Conservation (phyloP, 2,113 vertebrate genomes). For the Nansenia antarctica region DNA sequence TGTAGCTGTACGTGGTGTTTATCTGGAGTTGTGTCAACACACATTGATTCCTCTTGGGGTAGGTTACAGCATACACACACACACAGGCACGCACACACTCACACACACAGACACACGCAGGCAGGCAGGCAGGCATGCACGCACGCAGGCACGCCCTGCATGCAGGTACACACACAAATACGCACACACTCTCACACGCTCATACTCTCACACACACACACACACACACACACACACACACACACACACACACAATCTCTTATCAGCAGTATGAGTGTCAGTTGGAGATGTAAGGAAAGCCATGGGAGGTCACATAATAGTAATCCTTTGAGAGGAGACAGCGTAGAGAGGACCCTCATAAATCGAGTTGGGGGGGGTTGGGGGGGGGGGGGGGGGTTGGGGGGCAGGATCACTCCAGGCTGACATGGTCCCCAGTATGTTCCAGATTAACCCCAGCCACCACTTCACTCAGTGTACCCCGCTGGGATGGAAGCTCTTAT, state of each 20-base stretch:
- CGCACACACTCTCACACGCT: neutral
- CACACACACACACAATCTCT: constrained; percentile 8
- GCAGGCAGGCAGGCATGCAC: constrained; percentile 3
- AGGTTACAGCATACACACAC: constrained; percentile 4
- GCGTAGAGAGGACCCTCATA: constrained; percentile 48
- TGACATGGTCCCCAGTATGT: constrained; percentile 55
- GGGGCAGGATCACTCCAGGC: constrained; percentile 50
- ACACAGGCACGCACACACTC: neutral
- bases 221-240: constrained; percentile 7
- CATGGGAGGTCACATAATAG: too few relatives aligned
- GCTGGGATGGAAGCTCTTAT: constrained; percentile 52
- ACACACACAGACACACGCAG: neutral
- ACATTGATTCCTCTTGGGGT: neutral
- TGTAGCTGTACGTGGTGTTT: constrained; percentile 4
- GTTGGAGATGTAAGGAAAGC: too few relatives aligned
- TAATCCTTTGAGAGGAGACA: constrained; percentile 56
- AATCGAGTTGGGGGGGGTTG: constrained; percentile 59
- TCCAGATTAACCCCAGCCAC: constrained; percentile 67
- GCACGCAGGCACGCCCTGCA: constrained; percentile 1
- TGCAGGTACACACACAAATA: neutral
- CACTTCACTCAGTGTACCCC: constrained; percentile 42
- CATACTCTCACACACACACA: neutral
- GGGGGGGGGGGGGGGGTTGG: constrained; percentile 48
- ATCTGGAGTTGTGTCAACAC: neutral
- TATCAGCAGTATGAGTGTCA: too few relatives aligned